These are phyloP conservation scores for Pimephales promelas DNA, from an alignment of 2,113 vertebrate species.

Conservation along the genomic window DNA sequence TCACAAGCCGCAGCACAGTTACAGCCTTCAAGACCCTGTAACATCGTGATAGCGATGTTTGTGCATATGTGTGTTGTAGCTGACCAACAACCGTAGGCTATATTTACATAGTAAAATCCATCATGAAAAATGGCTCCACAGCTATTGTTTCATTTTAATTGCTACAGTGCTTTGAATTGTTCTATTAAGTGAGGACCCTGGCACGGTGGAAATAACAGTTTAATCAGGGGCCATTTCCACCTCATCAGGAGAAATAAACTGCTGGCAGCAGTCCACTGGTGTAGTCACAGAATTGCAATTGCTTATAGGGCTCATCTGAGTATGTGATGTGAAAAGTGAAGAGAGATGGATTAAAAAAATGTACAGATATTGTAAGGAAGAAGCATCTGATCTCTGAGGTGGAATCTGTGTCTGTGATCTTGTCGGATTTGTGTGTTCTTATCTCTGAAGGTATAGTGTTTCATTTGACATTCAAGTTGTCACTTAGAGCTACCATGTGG, in stretches of 20 bases:
- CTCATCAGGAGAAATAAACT: slow-evolving; percentile 44
- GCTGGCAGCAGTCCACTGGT: slow-evolving; percentile 31
- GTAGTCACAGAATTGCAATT: background rate
- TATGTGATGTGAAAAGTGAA: background rate
- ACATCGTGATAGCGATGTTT: background rate
- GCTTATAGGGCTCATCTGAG: slow-evolving; percentile 24
- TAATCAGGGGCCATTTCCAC: slow-evolving; percentile 49
- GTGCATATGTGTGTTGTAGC: background rate
- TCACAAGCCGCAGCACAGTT: too few relatives aligned
- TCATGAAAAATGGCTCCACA: slow-evolving; percentile 31
- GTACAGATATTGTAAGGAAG: background rate
- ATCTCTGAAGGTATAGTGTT: background rate
- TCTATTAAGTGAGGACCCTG: slow-evolving; percentile 41
- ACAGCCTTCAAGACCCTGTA: background rate
- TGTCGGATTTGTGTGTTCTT: background rate
- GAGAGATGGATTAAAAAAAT: background rate
- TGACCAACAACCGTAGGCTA: slow-evolving; percentile 8
- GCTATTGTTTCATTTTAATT: slow-evolving; percentile 56
- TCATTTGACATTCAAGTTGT: slow-evolving; percentile 44
- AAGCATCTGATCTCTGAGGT: background rate
- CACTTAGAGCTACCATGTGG: background rate
- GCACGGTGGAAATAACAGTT: slow-evolving; percentile 46
- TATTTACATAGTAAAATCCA: slow-evolving; percentile 45
- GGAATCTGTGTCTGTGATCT: background rate
- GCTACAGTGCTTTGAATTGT: slow-evolving; percentile 53